Percentiles rank a stretch among this genome's conserved stretches.
phyloP scores from a whole-genome alignment of 1,140 invertebrate species.

The Eriocheir sinensis region DNA sequence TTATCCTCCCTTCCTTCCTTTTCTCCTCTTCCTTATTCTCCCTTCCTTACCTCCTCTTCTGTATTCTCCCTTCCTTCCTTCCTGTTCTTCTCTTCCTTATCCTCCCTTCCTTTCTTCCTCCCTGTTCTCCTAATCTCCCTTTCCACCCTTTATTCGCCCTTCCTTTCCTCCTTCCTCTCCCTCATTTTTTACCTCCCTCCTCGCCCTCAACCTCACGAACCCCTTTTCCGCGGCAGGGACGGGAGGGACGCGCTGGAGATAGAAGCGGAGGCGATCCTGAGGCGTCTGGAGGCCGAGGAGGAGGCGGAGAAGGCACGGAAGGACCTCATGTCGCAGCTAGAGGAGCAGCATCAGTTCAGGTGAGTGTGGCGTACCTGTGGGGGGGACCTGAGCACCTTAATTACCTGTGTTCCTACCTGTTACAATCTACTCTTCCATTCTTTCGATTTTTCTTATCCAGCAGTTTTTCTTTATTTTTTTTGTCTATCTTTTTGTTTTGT shows the following conservation, averaged over 20 bases:
- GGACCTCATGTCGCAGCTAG: slow-evolving; percentile 68
- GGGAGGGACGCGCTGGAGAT: slow-evolving; percentile 69
- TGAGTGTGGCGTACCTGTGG: slow-evolving; percentile 59
- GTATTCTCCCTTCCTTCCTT: neutral
- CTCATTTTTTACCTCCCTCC: neutral
- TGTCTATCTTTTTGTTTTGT: neutral
- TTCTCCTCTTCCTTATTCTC: too few relatives aligned
- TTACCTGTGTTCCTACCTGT: neutral
- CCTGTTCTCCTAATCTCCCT: too few relatives aligned
- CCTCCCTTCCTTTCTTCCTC: too few relatives aligned
- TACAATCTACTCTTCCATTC: neutral
- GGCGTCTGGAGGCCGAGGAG: slow-evolving; percentile 74
- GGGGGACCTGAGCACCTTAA: too few relatives aligned
- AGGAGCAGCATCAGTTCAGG: slow-evolving; percentile 76
- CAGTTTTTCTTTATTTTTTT: neutral
- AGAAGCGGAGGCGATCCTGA: slow-evolving; percentile 74
- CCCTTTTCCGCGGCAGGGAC: slow-evolving; percentile 55
- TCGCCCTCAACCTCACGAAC: neutral
- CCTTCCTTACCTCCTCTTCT: neutral
- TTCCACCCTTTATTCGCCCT: too few relatives aligned
- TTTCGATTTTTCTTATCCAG: neutral
- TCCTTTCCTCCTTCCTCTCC: too few relatives aligned
- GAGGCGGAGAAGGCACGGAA: slow-evolving; percentile 71
- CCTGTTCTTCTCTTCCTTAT: too few relatives aligned
- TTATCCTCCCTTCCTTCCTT: neutral